Evolutionary conservation across 2,888 invertebrate species (phyloP), one percentile per base, ranked within the genome.

Genomic region (Alviniconcha strummeri): DNA sequence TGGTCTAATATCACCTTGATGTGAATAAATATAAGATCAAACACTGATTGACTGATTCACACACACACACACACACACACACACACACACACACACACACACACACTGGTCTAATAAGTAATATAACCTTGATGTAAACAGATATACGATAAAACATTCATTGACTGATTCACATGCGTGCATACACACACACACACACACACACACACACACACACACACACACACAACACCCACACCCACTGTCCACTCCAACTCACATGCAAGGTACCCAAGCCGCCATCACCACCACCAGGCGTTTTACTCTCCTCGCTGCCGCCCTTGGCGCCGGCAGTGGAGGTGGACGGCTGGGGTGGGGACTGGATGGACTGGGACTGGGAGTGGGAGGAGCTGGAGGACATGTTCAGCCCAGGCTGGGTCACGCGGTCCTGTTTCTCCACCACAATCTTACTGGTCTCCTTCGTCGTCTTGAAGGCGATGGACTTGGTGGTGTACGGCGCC

Each of bases 391-490:
- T 87, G 36, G 86, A 85, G 4, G 90, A 88, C 54, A 84, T 52
- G 57, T 83, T 74, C 54, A 89, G 83, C 7, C 90, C 90, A 55
- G 90, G 88, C 76, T 87, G 88, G 9, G 92, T 91, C 13, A 91
- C 90, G 82, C 90, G 89, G 85, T 96, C 96, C 83, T 95, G 95
- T 88, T 95, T 96, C 93, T 97, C 97, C 78, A 97, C 96, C 8
- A 96, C 95, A 88, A 97, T 97, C 80, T 96, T 96, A 88, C 97
- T 97, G 94, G 96, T 95, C 91, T 96, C 96, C 0, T 96, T 96
- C 0, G 96, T 96, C 52, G 96, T 96, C 86, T 96, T 96, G 93
- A 97, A 97, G 87, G 96, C 95, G 52, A 91, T 91, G 74, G 87
- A 86, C 84, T 86, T 85, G 72, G 76, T 80, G n/a, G 85, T 84